phyloP scores from a whole-genome alignment of 2,888 invertebrate genomes.

The Drosophila kambysellisi region DNA sequence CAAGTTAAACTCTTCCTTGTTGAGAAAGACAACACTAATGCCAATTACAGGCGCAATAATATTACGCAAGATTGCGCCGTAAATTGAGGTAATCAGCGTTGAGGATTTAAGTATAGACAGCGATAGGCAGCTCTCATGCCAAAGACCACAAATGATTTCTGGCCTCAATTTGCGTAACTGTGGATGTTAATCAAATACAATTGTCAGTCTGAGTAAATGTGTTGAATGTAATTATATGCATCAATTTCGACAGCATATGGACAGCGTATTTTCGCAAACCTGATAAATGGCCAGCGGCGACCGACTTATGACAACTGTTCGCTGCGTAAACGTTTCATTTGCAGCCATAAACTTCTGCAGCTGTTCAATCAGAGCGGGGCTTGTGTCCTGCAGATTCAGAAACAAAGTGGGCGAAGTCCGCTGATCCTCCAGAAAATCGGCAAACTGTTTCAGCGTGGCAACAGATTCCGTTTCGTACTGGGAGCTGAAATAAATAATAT shows the following conservation, averaged over 20 bases:
- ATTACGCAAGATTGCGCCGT: slow-evolving; percentile 84
- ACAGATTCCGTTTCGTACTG: slow-evolving; percentile 84
- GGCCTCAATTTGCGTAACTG: slow-evolving; percentile 84
- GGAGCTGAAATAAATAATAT: slow-evolving; percentile 63
- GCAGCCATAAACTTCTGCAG: slow-evolving; percentile 77
- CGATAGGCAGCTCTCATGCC: slow-evolving; percentile 84
- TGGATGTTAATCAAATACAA: slow-evolving; percentile 8
- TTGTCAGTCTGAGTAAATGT: background rate
- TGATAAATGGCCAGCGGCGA: slow-evolving; percentile 85
- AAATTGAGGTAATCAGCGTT: slow-evolving; percentile 84
- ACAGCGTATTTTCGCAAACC: slow-evolving; percentile 54
- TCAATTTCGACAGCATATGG: background rate
- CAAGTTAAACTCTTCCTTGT: slow-evolving; percentile 85
- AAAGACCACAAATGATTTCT: slow-evolving; percentile 84
- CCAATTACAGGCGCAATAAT: slow-evolving; percentile 85
- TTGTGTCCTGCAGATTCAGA: slow-evolving; percentile 82
- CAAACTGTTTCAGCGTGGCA: slow-evolving; percentile 80
- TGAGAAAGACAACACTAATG: slow-evolving; percentile 84
- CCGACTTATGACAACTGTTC: slow-evolving; percentile 82
- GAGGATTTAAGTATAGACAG: slow-evolving; percentile 83
- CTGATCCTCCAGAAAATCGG: slow-evolving; percentile 79
- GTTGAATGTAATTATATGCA: background rate
- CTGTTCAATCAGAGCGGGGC: slow-evolving; percentile 81
- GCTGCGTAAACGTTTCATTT: slow-evolving; percentile 78
- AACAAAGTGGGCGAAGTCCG: slow-evolving; percentile 81